phyloP scores from a whole-genome alignment of 2,888 invertebrate genomes.

The Argyresthia albistria region DNA sequence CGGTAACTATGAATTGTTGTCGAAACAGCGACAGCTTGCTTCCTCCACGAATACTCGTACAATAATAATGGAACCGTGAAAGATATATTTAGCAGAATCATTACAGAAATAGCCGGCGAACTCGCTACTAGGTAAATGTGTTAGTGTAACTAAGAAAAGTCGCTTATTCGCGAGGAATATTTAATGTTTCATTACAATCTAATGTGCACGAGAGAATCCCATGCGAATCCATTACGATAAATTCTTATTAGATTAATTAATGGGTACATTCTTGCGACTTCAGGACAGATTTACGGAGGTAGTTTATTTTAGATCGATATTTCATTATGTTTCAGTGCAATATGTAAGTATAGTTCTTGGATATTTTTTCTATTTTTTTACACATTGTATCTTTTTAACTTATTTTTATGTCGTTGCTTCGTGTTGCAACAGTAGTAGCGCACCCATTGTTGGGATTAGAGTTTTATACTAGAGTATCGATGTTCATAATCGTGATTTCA shows the following conservation, averaged over 20 bases:
- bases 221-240: conserved; percentile 6
- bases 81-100: not conserved
- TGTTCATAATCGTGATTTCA: no score
- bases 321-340: no score
- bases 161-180: conserved; percentile 6
- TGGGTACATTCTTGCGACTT: conserved; percentile 1
- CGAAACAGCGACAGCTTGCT: not conserved
- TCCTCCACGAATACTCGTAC: not conserved
- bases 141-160: not conserved
- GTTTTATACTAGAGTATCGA: no score
- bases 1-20: not conserved
- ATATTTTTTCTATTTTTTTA: no score
- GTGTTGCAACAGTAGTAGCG: no score
- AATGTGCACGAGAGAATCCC: conserved; percentile 5
- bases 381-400: no score
- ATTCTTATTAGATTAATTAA: conserved; percentile 8
- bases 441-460: no score
- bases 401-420: no score
- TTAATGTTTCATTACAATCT: conserved; percentile 6
- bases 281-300: not conserved
- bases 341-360: no score
- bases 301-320: not conserved
- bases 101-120: not conserved
- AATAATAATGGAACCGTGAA: not conserved
- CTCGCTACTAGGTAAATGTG: conserved; percentile 1